Conservation (phyloP, 2,113 vertebrate genomes). For the Festucalex cinctus region DNA sequence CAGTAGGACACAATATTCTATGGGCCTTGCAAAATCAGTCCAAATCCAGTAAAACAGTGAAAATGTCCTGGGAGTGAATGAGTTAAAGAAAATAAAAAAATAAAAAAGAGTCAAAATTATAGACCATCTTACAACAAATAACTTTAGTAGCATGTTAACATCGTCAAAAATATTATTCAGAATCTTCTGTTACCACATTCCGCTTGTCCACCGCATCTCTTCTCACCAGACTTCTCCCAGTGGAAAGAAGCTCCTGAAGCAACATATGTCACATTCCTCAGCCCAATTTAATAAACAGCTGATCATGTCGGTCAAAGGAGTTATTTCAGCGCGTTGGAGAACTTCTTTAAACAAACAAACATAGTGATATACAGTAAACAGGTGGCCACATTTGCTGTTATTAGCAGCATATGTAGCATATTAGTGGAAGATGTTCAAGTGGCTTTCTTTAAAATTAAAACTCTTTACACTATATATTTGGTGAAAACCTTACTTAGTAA, state of each 20-base stretch:
- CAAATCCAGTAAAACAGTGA: too few relatives aligned
- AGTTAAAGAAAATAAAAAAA: too few relatives aligned
- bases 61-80: too few relatives aligned
- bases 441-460: not conserved
- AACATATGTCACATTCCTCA: conserved; percentile 41
- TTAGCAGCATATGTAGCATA: not conserved
- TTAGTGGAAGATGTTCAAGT: not conserved
- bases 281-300: conserved; percentile 35
- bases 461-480: not conserved
- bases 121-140: too few relatives aligned
- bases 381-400: not conserved
- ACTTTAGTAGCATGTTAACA: too few relatives aligned
- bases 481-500: not conserved
- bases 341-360: conserved; percentile 15
- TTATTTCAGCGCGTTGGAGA: conserved; percentile 3
- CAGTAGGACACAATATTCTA: too few relatives aligned
- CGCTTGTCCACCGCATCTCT: conserved; percentile 25
- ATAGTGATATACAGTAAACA: conserved; percentile 9
- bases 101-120: too few relatives aligned
- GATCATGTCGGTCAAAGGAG: conserved; percentile 20
- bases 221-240: conserved; percentile 25
- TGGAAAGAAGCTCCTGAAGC: conserved; percentile 30
- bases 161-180: not conserved
- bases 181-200: conserved; percentile 22
- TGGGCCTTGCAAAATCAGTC: too few relatives aligned